These are phyloP conservation scores for Pseudomugil gertrudae DNA, from an alignment of 2,797 vertebrate species.

Conservation along the genomic window DNA sequence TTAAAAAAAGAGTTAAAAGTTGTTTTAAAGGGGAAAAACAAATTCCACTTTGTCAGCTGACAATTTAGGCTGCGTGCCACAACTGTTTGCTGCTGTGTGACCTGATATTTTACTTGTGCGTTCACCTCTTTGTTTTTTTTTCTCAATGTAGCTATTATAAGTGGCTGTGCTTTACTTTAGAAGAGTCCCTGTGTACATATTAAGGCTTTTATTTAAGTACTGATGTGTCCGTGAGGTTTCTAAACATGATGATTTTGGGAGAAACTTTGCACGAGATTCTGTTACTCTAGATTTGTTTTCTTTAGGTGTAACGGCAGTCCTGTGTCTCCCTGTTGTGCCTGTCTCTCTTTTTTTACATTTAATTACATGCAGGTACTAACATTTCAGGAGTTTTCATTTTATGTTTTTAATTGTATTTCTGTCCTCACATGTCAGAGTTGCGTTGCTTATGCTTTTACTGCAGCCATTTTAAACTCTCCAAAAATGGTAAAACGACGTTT, in stretches of 20 bases:
- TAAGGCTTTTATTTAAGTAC: constrained; percentile 53
- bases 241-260: constrained; percentile 11
- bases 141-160: constrained; percentile 20
- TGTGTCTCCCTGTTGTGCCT: constrained; percentile 9
- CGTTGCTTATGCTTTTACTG: background rate
- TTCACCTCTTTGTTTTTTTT: constrained; percentile 35
- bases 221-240: constrained; percentile 23
- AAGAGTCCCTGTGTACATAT: constrained; percentile 46
- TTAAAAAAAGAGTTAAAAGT: constrained; percentile 20
- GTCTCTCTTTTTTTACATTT: constrained; percentile 29
- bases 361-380: constrained; percentile 59
- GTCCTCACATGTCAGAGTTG: constrained; percentile 3
- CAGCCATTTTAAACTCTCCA: background rate
- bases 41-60: constrained; percentile 42
- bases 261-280: constrained; percentile 5
- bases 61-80: constrained; percentile 41
- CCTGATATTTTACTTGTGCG: constrained; percentile 33
- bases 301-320: constrained; percentile 1
- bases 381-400: constrained; percentile 30
- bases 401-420: constrained; percentile 9
- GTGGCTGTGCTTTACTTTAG: constrained; percentile 13
- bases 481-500: background rate
- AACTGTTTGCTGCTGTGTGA: constrained; percentile 37
- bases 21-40: constrained; percentile 32
- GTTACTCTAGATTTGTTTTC: constrained; percentile 2